These are phyloP conservation scores for Rhagologus leucostigma DNA, from an alignment of 2,113 vertebrate genomes.

Conservation along the genomic window DNA sequence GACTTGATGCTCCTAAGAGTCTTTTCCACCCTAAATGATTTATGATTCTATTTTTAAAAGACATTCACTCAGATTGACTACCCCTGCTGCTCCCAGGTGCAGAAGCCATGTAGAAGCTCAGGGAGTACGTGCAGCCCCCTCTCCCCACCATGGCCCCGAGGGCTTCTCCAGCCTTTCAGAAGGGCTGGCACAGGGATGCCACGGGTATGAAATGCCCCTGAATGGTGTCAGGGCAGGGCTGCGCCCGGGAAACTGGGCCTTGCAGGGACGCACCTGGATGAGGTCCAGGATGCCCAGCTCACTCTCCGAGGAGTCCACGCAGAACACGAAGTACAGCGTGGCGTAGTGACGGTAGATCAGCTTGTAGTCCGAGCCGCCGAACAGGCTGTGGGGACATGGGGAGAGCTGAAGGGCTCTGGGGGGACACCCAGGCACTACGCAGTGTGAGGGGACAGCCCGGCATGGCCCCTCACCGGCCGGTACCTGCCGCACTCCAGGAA, in stretches of 20 bases:
- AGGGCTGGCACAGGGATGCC: background rate
- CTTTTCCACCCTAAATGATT: background rate
- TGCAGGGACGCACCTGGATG: conserved; percentile 81
- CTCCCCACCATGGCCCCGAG: accelerated
- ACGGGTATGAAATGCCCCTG: background rate
- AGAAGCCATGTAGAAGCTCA: accelerated
- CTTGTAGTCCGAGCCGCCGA: conserved; percentile 92
- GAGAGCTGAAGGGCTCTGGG: background rate
- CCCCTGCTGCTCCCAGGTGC: background rate
- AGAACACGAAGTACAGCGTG: conserved; percentile 98
- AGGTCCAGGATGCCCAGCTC: conserved; percentile 93
- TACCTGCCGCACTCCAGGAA: conserved; percentile 92
- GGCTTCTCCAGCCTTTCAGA: background rate
- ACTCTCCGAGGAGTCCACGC: conserved; percentile 98
- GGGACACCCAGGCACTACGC: accelerated
- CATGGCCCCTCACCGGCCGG: no score
- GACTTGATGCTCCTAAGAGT: background rate
- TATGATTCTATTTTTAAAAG: accelerated
- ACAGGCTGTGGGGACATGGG: conserved; percentile 74
- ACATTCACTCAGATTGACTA: accelerated
- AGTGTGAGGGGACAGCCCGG: accelerated
- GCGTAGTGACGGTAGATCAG: conserved; percentile 99
- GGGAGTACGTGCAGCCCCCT: accelerated
- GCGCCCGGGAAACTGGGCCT: accelerated
- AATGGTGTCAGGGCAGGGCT: accelerated